phyloP scores from a whole-genome alignment of 2,888 invertebrate species.

The Sesamia inferens region DNA sequence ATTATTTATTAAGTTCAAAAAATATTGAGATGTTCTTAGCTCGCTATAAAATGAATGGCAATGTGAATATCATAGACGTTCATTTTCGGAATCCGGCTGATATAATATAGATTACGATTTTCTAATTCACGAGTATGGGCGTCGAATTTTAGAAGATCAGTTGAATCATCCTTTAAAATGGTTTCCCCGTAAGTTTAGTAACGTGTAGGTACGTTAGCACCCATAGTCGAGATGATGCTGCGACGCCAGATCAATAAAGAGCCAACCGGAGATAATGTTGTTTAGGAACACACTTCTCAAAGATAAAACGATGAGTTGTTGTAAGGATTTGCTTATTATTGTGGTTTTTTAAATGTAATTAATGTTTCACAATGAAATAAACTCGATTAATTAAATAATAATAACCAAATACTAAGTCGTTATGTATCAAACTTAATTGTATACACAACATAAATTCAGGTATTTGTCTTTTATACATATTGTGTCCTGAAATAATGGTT shows the following conservation, averaged over 20 bases:
- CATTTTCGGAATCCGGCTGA: not conserved
- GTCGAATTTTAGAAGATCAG: not conserved
- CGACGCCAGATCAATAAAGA: slow-evolving; percentile 81
- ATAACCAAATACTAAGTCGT: not conserved
- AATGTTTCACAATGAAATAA: not conserved
- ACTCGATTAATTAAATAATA: not conserved
- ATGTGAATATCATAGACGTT: not conserved
- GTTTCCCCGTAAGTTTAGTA: slow-evolving; percentile 30
- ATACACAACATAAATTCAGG: not conserved
- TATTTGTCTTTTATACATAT: not conserved
- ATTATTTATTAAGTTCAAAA: not conserved
- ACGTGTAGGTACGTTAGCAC: slow-evolving; percentile 21
- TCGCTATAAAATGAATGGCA: not conserved
- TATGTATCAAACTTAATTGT: not conserved
- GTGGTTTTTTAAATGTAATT: not conserved
- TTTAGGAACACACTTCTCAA: slow-evolving; percentile 39
- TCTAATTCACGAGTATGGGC: not conserved
- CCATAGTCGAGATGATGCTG: slow-evolving; percentile 76
- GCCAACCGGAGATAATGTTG: slow-evolving; percentile 72
- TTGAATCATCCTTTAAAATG: slow-evolving; percentile 2
- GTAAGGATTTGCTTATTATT: not conserved
- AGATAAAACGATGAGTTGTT: not conserved
- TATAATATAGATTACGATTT: not conserved
- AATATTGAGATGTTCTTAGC: slow-evolving; percentile 5
- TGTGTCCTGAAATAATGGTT: not conserved